Base-by-base conservation (phyloP, 2,797 vertebrate species). In the Sebastes hubbsi region DNA sequence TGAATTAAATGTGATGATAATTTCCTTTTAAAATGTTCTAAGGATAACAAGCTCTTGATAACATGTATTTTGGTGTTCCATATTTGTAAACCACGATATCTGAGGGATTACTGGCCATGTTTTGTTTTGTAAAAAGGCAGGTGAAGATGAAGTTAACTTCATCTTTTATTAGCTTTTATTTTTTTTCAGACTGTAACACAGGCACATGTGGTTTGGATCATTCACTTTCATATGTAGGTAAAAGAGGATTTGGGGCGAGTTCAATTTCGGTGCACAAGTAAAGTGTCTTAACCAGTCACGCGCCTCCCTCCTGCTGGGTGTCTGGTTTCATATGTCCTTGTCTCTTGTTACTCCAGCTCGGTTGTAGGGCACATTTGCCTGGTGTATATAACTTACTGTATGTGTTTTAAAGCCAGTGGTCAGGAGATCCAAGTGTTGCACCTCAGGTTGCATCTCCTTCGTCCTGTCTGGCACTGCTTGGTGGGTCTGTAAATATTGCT, bases 261-360 rank as follows among this genome's bases (percentile, higher is more conserved):
- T 89, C 74, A 77, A 46, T 90, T 81, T 85, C 74, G 77, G 77
- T 70, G 72, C 83, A 86, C 87, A 72, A 83, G 75, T 86, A 78
- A 65, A 88, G 89, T 87, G 89, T 91, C 82, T 89, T 80, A 85
- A 80, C 72, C 80, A 80, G 90, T 94, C 91, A 93, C 59, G 87
- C 88, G 90, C 78, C 80, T 93, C 78, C 87, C 69, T 56, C 86
- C 69, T 56, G 84, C 86, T 81, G 82, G 87, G 92, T 92, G 86
- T 93, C 89, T 84, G 89, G 79, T 95, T 95, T 94, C 93, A 87
- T 86, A 66, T 84, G 88, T 86, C 88, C 91, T 91, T 89, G 88
- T 93, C 87, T 94, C 90, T 72, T 67, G 88, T 94, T 93, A 92
- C 92, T 42, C 68, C 72, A 27, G 76, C 83, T 88, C 58, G 46